These are phyloP conservation scores for Bombus pascuorum DNA, from an alignment of 1,140 invertebrate species.

Conservation along the genomic window DNA sequence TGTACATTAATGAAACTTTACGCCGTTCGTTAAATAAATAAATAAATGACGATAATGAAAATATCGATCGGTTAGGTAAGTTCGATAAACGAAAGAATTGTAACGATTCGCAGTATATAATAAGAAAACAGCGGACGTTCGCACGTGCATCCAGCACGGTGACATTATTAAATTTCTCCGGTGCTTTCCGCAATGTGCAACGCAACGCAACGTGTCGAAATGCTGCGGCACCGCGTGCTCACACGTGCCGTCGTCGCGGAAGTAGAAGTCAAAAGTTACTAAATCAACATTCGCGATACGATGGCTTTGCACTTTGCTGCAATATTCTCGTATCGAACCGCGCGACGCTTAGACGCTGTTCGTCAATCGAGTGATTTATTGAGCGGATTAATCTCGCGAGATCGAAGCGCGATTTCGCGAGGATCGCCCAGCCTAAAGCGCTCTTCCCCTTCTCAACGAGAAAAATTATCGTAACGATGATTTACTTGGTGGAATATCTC, in stretches of 20 bases:
- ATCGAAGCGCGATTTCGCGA: background rate
- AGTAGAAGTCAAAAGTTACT: background rate
- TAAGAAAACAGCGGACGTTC: background rate
- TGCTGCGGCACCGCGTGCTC: background rate
- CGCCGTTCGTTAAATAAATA: no score
- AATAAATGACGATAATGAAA: no score
- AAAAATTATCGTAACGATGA: background rate
- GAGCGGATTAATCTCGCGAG: background rate
- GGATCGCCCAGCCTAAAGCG: background rate
- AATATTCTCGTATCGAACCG: background rate
- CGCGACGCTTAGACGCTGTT: no score
- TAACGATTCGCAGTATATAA: background rate
- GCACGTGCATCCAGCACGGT: slow-evolving; percentile 11
- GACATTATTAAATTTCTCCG: slow-evolving; percentile 40
- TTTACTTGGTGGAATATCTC: background rate
- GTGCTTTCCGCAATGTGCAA: background rate
- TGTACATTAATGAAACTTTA: background rate
- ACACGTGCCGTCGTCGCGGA: background rate
- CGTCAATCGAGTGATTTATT: background rate
- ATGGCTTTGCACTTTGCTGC: background rate
- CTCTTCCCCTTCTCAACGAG: background rate
- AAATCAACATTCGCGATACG: background rate
- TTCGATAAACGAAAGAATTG: background rate
- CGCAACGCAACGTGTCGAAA: slow-evolving; percentile 7
- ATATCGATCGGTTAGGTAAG: background rate